These are phyloP conservation scores for Paralichthys olivaceus DNA, from an alignment of 2,113 vertebrate species.

Conservation along the genomic window DNA sequence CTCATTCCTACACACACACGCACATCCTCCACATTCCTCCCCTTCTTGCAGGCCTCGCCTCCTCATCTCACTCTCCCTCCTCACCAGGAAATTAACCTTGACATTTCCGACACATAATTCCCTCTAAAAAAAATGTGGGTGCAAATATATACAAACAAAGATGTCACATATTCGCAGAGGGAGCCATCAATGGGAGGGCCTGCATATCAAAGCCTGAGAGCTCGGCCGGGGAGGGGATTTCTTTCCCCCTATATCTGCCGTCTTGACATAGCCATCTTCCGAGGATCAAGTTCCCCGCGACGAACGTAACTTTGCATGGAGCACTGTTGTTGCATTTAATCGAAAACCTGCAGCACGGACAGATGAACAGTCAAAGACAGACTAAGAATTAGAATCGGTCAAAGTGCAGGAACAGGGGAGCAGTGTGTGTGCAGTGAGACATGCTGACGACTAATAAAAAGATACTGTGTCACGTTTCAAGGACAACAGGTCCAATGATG, in stretches of 20 bases:
- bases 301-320: constrained; percentile 32
- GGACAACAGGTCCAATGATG: constrained; percentile 22
- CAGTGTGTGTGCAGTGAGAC: constrained; percentile 16
- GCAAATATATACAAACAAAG: constrained; percentile 81
- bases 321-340: constrained; percentile 41
- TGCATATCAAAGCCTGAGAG: constrained; percentile 54
- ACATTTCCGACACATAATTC: constrained; percentile 79
- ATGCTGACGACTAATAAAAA: constrained; percentile 29
- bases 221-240: constrained; percentile 52
- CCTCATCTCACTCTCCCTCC: constrained; percentile 54
- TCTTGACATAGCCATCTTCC: constrained; percentile 69
- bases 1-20: constrained; percentile 20
- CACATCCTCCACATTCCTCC: constrained; percentile 46
- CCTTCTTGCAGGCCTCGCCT: constrained; percentile 30
- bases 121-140: constrained; percentile 74
- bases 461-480: constrained; percentile 39
- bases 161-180: constrained; percentile 77
- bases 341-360: constrained; percentile 27
- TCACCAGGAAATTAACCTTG: constrained; percentile 79
- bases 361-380: constrained; percentile 52
- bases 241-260: constrained; percentile 46
- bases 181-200: constrained; percentile 38
- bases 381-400: constrained; percentile 35
- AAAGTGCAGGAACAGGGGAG: constrained; percentile 27
- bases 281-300: constrained; percentile 51